Conservation (phyloP, 2,797 vertebrate species). For the Morus bassanus region DNA sequence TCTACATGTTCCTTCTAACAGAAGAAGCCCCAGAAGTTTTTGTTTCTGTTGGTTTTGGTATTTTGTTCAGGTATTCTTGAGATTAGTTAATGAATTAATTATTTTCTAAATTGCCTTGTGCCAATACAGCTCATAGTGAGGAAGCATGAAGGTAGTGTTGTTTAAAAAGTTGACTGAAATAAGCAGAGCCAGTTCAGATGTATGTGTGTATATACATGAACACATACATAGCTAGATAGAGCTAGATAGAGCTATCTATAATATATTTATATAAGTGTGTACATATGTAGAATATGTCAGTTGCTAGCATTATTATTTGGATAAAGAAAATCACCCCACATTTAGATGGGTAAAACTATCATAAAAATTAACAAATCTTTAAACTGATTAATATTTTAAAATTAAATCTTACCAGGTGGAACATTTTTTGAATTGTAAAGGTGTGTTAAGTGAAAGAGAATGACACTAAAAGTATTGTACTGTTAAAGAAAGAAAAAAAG, state of each 20-base stretch:
- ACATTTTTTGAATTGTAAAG: neutral
- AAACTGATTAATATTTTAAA: neutral
- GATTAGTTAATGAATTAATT: constrained; percentile 62
- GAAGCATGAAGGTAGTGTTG: neutral
- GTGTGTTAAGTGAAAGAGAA: neutral
- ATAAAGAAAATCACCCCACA: neutral
- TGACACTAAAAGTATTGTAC: neutral
- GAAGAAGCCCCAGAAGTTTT: constrained; percentile 39
- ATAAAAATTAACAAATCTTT: neutral
- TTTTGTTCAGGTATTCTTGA: constrained; percentile 53
- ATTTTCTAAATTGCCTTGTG: constrained; percentile 51
- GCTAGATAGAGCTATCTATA: neutral
- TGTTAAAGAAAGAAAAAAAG: neutral
- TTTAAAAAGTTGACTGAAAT: constrained; percentile 15
- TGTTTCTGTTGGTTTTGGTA: neutral
- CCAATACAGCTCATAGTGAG: constrained; percentile 7
- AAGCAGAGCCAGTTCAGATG: neutral
- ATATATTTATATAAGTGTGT: neutral
- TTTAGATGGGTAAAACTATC: neutral
- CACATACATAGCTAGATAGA: neutral
- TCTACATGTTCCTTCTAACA: constrained; percentile 20
- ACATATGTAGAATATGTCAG: neutral
- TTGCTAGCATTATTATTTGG: neutral
- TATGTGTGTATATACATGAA: neutral
- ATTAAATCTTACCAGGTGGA: neutral